Base-by-base conservation (phyloP, 2,888 invertebrate genomes). In the Drepana falcataria region DNA sequence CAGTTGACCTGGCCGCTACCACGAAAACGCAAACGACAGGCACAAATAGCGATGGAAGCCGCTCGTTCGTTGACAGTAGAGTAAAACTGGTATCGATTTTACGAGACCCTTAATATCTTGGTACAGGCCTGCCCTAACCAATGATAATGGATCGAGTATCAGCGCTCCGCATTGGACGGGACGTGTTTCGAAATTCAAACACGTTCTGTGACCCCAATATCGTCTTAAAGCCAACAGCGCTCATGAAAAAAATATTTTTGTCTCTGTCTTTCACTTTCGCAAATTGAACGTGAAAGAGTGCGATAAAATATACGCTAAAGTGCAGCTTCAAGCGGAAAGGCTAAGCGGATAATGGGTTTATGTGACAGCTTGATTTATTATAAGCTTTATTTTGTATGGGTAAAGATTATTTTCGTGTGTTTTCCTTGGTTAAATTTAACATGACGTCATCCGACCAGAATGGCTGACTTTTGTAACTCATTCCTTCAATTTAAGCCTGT, bases 141-240 rank as follows among this genome's bases (percentile, higher is more conserved):
- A 90, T 90, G 77, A 80, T 74, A 80, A 69, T 69, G 67, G 71
- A 72, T 70, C 76, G 76, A 73, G 71, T 73, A 76, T 76, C 77
- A 78, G 75, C 79, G 83, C 83, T 74, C 77, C 79, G 86, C 78
- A 90, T 90, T 90, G 90, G 90, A 85, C 75, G 77, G 79, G 71
- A 83, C 83, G 81, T 80, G 83, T 85, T 87, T 89, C 87, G 85
- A 87, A 88, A 88, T 89, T 89, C 84, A 89, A 89, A 88, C 87
- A 83, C 86, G 88, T 87, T 87, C 87, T 79, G 81, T 90, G 89
- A 90, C 89, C 90, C 85, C 86, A 79, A 81, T 85, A 79, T 82
- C 71, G 76, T 73, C 75, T 75, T 60, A 67, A 69, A 66, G 66
- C 68, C 66, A 73, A 63, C 65, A 59, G 65, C 66, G 71, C 67